A percentile compares a stretch with the other conserved stretches of the same genome.
Evolutionary conservation across 2,797 vertebrate genomes (phyloP).

Genomic region (Tamandua tetradactyla): DNA sequence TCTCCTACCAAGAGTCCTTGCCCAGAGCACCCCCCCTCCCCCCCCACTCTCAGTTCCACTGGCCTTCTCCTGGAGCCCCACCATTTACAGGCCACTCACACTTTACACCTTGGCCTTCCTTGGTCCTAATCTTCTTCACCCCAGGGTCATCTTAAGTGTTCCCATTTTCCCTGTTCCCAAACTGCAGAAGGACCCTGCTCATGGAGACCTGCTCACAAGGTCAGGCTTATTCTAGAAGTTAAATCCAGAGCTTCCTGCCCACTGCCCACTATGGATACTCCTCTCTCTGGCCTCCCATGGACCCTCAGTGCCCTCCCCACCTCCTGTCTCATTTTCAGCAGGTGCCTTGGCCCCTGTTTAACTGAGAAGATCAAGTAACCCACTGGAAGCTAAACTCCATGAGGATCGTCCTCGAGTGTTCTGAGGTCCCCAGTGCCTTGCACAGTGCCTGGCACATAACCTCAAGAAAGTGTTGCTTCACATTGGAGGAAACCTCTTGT

Average conservation of each 20-base stretch:
- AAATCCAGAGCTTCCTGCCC: background rate
- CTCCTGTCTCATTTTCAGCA: background rate
- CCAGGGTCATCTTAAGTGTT: background rate
- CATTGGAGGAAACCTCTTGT: rapidly evolving
- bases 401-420: too few relatives aligned
- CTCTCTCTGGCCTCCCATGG: background rate
- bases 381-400: background rate
- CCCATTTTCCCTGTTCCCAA: rapidly evolving
- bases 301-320: background rate
- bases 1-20: background rate
- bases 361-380: background rate
- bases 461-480: too few relatives aligned
- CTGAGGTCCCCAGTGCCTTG: background rate
- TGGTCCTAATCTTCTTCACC: background rate
- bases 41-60: background rate
- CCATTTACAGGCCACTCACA: background rate
- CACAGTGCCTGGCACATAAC: too few relatives aligned
- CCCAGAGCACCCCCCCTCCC: background rate
- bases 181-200: background rate
- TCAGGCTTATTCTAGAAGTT: background rate
- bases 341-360: background rate
- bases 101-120: background rate
- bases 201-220: background rate
- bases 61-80: too few relatives aligned
- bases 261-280: background rate